Conservation (phyloP, 2,113 vertebrate genomes). For the Tupaia tana region DNA sequence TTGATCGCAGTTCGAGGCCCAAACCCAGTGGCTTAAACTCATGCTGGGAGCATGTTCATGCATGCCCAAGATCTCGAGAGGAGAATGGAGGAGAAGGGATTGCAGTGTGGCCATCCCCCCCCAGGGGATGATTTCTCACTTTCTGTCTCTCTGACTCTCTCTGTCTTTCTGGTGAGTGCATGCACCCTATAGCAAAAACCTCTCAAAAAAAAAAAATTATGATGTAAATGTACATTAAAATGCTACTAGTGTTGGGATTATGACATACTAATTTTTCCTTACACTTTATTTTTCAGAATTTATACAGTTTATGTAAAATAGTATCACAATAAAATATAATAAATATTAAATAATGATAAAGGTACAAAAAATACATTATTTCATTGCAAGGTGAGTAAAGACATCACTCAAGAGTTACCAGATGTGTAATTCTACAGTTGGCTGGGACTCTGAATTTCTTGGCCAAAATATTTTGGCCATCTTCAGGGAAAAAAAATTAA, state of each 20-base stretch:
- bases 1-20: too few relatives aligned
- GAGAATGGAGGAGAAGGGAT: too few relatives aligned
- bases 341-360: background rate
- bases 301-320: background rate
- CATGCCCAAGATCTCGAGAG: too few relatives aligned
- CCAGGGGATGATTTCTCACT: too few relatives aligned
- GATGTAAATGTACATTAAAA: background rate
- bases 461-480: constrained; percentile 24
- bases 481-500: background rate
- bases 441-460: background rate
- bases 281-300: background rate
- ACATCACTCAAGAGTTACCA: background rate
- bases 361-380: background rate
- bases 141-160: too few relatives aligned
- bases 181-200: too few relatives aligned
- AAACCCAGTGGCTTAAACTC: too few relatives aligned
- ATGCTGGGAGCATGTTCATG: too few relatives aligned
- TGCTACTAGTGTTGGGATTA: background rate
- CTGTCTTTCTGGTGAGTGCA: too few relatives aligned
- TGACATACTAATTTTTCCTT: background rate
- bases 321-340: background rate
- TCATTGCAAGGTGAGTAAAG: background rate
- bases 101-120: too few relatives aligned
- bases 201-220: too few relatives aligned
- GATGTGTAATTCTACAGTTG: background rate